These are phyloP conservation scores for Ylistrum balloti DNA, from an alignment of 1,140 invertebrate species.

Conservation along the genomic window DNA sequence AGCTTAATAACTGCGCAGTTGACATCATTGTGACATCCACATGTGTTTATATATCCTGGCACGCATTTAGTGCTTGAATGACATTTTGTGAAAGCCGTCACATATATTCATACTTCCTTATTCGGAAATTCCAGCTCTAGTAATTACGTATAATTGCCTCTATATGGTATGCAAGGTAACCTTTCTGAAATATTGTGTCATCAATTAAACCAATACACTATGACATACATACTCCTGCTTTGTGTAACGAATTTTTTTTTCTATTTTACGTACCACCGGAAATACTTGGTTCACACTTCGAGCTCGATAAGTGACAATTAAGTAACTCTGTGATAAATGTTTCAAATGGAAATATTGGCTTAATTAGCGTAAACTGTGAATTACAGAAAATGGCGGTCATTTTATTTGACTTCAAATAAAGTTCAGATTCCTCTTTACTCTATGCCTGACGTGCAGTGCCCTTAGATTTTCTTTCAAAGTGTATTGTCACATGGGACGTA, in stretches of 20 bases:
- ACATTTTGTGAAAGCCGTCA: not conserved
- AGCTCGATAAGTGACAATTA: too few relatives aligned
- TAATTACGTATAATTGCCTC: not conserved
- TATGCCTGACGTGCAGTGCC: too few relatives aligned
- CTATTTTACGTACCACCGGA: not conserved
- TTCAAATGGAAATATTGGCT: too few relatives aligned
- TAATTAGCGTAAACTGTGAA: too few relatives aligned
- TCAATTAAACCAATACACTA: slow-evolving; percentile 34
- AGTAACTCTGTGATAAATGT: too few relatives aligned
- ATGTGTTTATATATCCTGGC: not conserved
- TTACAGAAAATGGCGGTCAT: too few relatives aligned
- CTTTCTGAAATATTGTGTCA: slow-evolving; percentile 6
- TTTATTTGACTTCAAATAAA: too few relatives aligned
- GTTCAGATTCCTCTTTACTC: too few relatives aligned
- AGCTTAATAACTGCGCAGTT: slow-evolving; percentile 13
- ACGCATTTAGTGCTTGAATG: slow-evolving; percentile 6
- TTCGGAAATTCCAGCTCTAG: not conserved
- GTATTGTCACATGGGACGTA: too few relatives aligned
- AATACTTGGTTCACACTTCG: not conserved
- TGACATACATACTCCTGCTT: not conserved
- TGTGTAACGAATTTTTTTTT: not conserved
- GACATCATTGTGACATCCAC: not conserved
- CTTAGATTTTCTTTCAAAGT: too few relatives aligned
- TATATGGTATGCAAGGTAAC: not conserved
- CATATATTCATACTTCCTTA: not conserved